Percentiles rank a stretch among this genome's conserved stretches.
Evolutionary conservation across 2,113 vertebrate genomes (phyloP).

Genomic region (Enhydra lutris): DNA sequence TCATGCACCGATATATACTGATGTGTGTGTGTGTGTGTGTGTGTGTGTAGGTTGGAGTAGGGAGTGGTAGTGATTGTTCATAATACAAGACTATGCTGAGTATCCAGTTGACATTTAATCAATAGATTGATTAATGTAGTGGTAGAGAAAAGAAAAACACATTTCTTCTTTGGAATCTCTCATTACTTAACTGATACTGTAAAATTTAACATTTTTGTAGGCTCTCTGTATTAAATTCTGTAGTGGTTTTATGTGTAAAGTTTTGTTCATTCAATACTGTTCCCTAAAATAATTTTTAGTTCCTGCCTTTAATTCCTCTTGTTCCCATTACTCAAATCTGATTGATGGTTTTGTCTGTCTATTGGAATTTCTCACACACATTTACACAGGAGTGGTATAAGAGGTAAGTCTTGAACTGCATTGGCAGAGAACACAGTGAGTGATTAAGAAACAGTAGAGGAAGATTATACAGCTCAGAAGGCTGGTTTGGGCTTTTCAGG

Average conservation of each 20-base stretch:
- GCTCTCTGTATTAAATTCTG: neutral
- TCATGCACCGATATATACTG: neutral
- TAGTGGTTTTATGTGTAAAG: neutral
- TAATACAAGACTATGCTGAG: neutral
- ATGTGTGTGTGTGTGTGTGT: neutral
- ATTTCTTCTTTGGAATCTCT: neutral
- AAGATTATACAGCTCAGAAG: neutral
- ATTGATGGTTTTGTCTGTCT: neutral
- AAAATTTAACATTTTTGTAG: neutral
- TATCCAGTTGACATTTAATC: neutral
- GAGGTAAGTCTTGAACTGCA: neutral
- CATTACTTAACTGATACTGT: neutral
- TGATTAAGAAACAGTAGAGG: neutral
- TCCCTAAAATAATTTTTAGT: neutral
- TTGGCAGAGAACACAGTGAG: neutral
- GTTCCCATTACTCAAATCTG: neutral
- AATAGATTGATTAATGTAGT: neutral
- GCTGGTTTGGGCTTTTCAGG: neutral
- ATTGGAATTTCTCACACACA: neutral
- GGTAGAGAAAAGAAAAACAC: neutral
- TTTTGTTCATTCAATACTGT: neutral
- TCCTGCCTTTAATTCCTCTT: neutral
- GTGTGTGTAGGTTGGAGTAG: neutral
- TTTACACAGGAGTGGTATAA: neutral
- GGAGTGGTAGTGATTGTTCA: neutral